Evolutionary conservation across 2,888 invertebrate genomes (phyloP).

Genomic region (Acanthopleura granulata): DNA sequence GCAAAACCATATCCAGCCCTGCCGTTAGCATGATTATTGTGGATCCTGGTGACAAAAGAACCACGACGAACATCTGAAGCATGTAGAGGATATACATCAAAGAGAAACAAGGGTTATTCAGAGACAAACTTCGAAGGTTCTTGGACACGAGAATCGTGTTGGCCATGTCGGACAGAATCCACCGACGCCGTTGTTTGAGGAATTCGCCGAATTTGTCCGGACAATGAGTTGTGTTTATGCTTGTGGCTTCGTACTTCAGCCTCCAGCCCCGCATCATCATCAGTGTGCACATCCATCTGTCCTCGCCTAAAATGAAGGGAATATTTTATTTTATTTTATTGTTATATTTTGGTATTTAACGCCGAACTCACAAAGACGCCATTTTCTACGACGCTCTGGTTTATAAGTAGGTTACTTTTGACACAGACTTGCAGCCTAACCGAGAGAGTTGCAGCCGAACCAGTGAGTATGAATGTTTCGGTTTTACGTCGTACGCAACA

Average conservation of each 20-base stretch:
- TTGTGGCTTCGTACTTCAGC: constrained; percentile 38
- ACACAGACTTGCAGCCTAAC: background rate
- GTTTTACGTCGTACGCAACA: too few species aligned
- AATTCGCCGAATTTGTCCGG: constrained; percentile 46
- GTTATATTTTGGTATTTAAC: too few species aligned
- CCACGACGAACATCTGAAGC: constrained; percentile 43
- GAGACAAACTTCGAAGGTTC: constrained; percentile 34
- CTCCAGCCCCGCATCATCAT: constrained; percentile 52
- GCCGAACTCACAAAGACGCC: too few species aligned
- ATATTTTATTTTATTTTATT: too few species aligned
- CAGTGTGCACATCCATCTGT: constrained; percentile 51
- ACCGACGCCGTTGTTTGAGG: constrained; percentile 45
- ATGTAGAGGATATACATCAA: constrained; percentile 42
- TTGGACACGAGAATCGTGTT: constrained; percentile 42
- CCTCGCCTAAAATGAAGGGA: constrained; percentile 37
- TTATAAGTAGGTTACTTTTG: too few species aligned
- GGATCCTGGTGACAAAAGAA: constrained; percentile 44
- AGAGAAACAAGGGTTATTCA: constrained; percentile 40
- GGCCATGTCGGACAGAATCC: constrained; percentile 49
- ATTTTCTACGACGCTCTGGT: too few species aligned
- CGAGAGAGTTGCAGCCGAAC: background rate
- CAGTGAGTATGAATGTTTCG: too few species aligned
- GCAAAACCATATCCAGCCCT: constrained; percentile 35
- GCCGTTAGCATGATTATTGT: constrained; percentile 45
- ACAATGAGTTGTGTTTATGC: constrained; percentile 47